Evolutionary conservation across 2,113 vertebrate genomes (phyloP).

Genomic region (Colinus virginianus): DNA sequence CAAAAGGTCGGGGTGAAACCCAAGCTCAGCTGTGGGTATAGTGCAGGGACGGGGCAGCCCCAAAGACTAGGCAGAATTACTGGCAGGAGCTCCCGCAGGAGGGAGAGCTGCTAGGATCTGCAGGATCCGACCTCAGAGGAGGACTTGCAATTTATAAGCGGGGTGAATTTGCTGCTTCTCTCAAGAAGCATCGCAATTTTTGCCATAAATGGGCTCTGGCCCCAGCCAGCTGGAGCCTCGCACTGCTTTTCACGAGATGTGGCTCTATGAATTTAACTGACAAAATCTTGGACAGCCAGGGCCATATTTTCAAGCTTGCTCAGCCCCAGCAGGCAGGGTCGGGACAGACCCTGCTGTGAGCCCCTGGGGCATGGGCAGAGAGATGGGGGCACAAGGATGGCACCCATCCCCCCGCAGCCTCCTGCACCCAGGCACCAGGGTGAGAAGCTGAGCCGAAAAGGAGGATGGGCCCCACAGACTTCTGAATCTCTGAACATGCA

Average conservation of each 20-base stretch:
- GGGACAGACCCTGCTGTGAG: not conserved
- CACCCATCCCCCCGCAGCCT: not conserved
- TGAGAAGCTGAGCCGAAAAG: not conserved
- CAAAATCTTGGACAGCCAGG: not conserved
- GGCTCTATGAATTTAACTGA: not conserved
- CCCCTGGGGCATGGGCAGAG: not conserved
- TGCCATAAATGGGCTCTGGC: slow-evolving; percentile 24
- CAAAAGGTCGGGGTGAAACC: slow-evolving; percentile 47
- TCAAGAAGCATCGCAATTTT: not conserved
- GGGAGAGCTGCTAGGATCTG: not conserved
- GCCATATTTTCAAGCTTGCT: slow-evolving; percentile 10
- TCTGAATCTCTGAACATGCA: not conserved
- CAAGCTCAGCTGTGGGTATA: not conserved
- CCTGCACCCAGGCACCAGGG: fast-evolving
- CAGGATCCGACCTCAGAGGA: not conserved
- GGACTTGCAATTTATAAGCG: not conserved
- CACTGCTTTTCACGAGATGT: not conserved
- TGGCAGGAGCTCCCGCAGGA: not conserved
- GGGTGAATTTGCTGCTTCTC: not conserved
- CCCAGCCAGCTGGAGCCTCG: slow-evolving; percentile 12
- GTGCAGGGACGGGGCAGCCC: not conserved
- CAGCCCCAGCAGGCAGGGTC: not conserved
- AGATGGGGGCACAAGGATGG: not conserved
- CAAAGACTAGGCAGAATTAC: fast-evolving
- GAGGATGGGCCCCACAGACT: not conserved